Base-by-base conservation (phyloP, 2,888 invertebrate species). In the Dorcus parallelipipedus region DNA sequence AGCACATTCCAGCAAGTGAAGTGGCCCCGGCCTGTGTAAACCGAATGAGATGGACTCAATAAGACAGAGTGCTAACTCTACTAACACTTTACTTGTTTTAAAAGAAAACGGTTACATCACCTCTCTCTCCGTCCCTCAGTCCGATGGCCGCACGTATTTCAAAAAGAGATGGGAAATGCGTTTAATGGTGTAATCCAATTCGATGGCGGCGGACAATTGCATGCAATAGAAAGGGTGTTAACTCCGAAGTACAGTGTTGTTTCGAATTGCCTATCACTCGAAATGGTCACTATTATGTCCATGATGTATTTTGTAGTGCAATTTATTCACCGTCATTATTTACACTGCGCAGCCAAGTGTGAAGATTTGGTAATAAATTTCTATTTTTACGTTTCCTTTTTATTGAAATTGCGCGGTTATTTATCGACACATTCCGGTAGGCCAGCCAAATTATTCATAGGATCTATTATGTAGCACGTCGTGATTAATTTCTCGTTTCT, bases 41-140 rank as follows among this genome's bases (percentile, higher is more conserved):
- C 67, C 65, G 66, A 71, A 69, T 71, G 72, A 71, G 71, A 72
- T 72, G 72, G 69, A 69, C 69, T 71, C 73, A 76, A 76, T 76
- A 75, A 75, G 74, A 76, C 74, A 73, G 71, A 76, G 75, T 76
- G 76, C 73, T 73, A 69, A 69, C 66, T 66, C 66, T 65, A 64
- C 66, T 68, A 68, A 66, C 68, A 66, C 63, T 66, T 67, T 61
- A 58, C 41, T 39, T 55, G 52, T 43, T 55, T 26, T 38, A 55
- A 52, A 56, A 52, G 52, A 59, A 56, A 55, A 58, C 58, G 49
- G 55, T 59, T 50, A 54, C 56, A 49, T 52, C 54, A 33, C 38
- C 42, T 10, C 45, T 45, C 20, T 20, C 20, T 20, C 54, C 23
- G 38, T 45, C 43, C 23, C 17, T n/a, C 47, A 38, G 42, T 17